Evolutionary conservation across 2,113 vertebrate species (phyloP), one percentile per base, ranked within the genome.

Genomic region (Anolis carolinensis): DNA sequence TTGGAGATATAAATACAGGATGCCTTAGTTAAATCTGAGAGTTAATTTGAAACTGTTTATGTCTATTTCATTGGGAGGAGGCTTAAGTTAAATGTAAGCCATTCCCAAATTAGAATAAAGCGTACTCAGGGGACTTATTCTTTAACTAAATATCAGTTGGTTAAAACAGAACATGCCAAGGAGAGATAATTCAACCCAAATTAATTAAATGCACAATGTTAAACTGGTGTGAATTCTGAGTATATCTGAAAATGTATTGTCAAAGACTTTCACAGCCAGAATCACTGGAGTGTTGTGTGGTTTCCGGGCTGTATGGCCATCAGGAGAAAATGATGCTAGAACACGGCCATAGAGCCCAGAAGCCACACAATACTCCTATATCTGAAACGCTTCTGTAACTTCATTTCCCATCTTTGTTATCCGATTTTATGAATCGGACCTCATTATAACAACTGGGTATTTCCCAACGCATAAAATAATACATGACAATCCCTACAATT

Each of bases 81-180:
- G 25, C 59, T 79, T 70, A 79, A 72, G 76, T 63, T 71, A 73
- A 86, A 71, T 72, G 27, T 59, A 79, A 72, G 27, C 52, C 52
- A 25, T 52, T 25, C 63, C 79, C 68, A 72, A 48, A 86, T 36
- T 32, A 52, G 79, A 62, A 18, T 23, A 71, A 79, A 72, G 16
- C 44, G 50, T 18, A 63, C 84, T 23, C 52, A 23, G n/a, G 77
- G 21, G 77, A 80, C 52, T 32, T 80, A 25, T n/a, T 80, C 27
- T 30, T 65, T 80, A 72, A 86, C 84, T 79, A 86, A 86, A 84
- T 59, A 63, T 48, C 77, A 18, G 84, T 34, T 73, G 77, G 73
- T 86, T 86, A 86, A 63, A 72, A 8, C 52, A 62, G 25, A 30
- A 55, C 67, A 80, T 63, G 20, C 71, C 48, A 13, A 36, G 77